Percentiles rank a stretch among this genome's conserved stretches.
Conservation (phyloP, 2,113 vertebrate species). For the Menidia beryllina region DNA sequence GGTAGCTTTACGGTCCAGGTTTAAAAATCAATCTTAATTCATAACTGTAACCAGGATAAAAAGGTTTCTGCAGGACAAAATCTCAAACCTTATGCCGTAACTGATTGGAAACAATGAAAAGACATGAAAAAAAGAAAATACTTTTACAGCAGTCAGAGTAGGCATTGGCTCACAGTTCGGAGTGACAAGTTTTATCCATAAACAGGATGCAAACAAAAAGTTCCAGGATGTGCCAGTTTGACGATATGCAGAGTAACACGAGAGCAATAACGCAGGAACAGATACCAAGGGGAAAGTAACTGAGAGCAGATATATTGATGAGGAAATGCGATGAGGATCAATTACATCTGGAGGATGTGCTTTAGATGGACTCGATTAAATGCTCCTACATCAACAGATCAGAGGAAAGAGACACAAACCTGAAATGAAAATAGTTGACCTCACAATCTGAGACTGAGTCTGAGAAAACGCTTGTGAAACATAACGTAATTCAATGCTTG, state of each 20-base stretch:
- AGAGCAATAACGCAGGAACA: neutral
- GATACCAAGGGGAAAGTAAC: constrained; percentile 3
- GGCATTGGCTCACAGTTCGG: no score
- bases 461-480: neutral
- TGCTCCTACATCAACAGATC: neutral
- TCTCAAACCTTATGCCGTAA: no score
- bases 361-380: neutral
- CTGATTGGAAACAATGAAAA: no score
- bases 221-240: neutral
- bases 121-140: no score
- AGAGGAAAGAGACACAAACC: neutral
- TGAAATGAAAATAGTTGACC: neutral
- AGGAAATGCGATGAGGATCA: neutral
- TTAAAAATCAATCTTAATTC: no score
- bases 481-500: neutral
- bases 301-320: neutral
- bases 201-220: neutral
- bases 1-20: no score
- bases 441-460: neutral
- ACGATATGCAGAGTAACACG: neutral
- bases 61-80: no score
- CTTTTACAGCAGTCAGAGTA: no score
- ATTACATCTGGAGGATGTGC: neutral
- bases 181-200: no score
- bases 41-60: no score